Conservation (phyloP, 2,888 invertebrate species). For the Drosophila hamatofila region DNA sequence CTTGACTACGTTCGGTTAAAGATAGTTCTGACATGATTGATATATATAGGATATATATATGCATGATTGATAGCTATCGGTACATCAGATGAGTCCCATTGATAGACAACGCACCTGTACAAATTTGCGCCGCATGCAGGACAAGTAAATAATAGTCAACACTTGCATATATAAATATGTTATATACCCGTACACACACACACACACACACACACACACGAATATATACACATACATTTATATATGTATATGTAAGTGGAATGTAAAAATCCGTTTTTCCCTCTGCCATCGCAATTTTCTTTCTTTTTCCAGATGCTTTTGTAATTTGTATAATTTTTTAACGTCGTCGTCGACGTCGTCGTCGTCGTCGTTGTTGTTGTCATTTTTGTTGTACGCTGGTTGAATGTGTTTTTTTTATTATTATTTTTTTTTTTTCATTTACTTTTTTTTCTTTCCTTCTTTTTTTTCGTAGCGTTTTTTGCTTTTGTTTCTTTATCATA, state of each 20-base stretch:
- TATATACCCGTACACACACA: conserved; percentile 8
- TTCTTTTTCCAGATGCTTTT: conserved; percentile 68
- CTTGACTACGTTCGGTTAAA: not conserved
- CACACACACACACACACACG: conserved; percentile 13
- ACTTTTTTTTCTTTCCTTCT: conserved; percentile 16
- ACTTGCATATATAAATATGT: conserved; percentile 17
- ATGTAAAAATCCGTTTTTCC: conserved; percentile 67
- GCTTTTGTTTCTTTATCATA: conserved; percentile 60
- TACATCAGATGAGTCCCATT: not conserved
- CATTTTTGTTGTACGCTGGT: conserved; percentile 44
- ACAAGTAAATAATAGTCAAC: conserved; percentile 28
- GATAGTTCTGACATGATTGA: not conserved
- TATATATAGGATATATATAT: not conserved
- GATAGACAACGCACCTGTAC: not conserved
- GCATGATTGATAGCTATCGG: not conserved
- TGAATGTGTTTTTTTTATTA: conserved; percentile 9
- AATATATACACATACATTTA: not conserved
- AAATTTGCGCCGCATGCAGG: conserved; percentile 4
- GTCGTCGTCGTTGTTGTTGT: conserved; percentile 21
- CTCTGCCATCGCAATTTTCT: conserved; percentile 60
- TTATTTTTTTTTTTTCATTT: conserved; percentile 18
- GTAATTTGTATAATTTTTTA: conserved; percentile 80
- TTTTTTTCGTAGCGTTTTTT: conserved; percentile 60
- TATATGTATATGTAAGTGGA: conserved; percentile 1
- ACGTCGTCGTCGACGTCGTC: conserved; percentile 61